Percentiles rank a stretch among this genome's conserved stretches.
Conservation (phyloP, 2,888 invertebrate genomes). For the Bombylius major region DNA sequence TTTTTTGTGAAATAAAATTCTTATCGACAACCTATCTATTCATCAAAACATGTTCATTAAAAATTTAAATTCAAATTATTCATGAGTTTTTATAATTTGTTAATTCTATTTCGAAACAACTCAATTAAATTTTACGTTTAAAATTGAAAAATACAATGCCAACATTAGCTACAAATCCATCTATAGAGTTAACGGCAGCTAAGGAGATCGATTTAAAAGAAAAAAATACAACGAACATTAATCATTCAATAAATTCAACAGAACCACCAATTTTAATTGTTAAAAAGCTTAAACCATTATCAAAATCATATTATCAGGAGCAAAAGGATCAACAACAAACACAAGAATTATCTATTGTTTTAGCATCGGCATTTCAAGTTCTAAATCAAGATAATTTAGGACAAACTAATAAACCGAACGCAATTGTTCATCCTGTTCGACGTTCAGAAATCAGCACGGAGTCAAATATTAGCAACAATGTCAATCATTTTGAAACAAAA, state of each 20-base stretch:
- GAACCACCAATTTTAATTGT: neutral
- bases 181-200: constrained; percentile 18
- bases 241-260: neutral
- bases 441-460: constrained; percentile 24
- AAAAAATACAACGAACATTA: neutral
- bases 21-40: too few relatives aligned
- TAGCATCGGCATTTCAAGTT: constrained; percentile 18
- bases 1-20: too few relatives aligned
- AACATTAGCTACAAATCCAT: constrained; percentile 23
- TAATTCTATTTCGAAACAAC: too few relatives aligned
- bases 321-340: neutral
- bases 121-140: too few relatives aligned
- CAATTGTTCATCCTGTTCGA: constrained; percentile 43
- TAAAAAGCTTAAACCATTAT: neutral
- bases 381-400: constrained; percentile 20
- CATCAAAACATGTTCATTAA: too few relatives aligned
- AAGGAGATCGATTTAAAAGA: constrained; percentile 4
- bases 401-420: constrained; percentile 38
- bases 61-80: too few relatives aligned
- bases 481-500: neutral
- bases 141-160: constrained; percentile 25
- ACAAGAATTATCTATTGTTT: constrained; percentile 1
- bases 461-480: constrained; percentile 5
- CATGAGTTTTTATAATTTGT: too few relatives aligned
- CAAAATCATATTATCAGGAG: neutral